phyloP scores from a whole-genome alignment of 2,113 vertebrate genomes.

The Opisthocomus hoazin region DNA sequence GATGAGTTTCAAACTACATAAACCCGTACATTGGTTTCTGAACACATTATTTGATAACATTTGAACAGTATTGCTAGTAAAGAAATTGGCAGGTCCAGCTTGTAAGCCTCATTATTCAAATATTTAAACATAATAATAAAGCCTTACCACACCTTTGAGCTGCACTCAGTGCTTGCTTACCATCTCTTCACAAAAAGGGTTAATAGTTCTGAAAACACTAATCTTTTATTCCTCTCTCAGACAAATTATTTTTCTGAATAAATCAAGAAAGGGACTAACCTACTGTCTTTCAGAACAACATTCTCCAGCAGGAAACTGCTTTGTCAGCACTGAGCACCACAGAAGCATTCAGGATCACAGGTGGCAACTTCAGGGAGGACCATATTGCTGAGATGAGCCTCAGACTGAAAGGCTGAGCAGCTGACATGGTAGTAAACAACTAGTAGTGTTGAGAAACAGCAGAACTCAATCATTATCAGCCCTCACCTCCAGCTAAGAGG shows the following conservation, averaged over 20 bases:
- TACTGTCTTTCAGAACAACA: neutral
- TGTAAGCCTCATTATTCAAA: neutral
- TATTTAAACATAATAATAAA: neutral
- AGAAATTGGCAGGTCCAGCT: neutral
- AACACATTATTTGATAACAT: neutral
- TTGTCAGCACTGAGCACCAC: neutral
- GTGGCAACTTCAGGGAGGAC: neutral
- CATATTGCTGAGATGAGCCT: neutral
- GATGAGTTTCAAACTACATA: neutral
- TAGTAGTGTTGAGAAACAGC: accelerated
- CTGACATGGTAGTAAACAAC: neutral
- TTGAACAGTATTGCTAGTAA: neutral
- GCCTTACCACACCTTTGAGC: neutral
- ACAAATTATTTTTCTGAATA: neutral
- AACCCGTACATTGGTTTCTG: neutral
- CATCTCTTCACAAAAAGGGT: neutral
- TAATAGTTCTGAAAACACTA: neutral
- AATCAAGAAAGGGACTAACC: neutral
- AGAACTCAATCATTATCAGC: neutral
- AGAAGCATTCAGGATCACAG: neutral
- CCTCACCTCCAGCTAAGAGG: neutral
- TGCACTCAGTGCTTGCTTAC: neutral
- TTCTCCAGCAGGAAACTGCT: neutral
- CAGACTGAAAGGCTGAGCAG: neutral
- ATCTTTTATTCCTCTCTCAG: neutral